Base-by-base conservation (phyloP, 92 coral and sea anemone genomes). In the Heteractis magnifica region DNA sequence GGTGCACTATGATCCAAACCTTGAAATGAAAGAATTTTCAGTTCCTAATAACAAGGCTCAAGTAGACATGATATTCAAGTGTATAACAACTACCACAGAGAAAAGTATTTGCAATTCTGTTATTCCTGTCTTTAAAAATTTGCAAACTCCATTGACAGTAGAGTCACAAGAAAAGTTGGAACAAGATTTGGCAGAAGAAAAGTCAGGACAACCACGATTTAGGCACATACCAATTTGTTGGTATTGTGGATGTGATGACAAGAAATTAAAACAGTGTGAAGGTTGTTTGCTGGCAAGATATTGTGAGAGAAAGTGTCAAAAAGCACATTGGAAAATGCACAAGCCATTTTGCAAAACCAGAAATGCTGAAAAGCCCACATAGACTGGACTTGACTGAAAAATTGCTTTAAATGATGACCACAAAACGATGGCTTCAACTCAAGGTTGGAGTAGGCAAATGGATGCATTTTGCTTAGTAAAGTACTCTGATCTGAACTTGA, bases 211-310 rank as follows among this genome's bases (percentile, higher is more conserved):
- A 26, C 73, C 49, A n/a, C 73, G 23, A 41, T 20, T 5, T 68
- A 26, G 20, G 23, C 44, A 23, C 49, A 10, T 26, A 8, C 73
- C 73, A 20, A 68, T 68, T 23, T 68, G 73, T 26, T 68, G 73
- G 73, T 68, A 68, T 14, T 68, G 73, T 68, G 73, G 73, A 23
- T 21, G 4, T 10, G 15, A 14, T 10, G 48, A 9, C 6, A 68
- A 68, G 73, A 68, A 68, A 26, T 68, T 68, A 11, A 68, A 68
- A 23, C 73, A 68, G 73, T 68, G 73, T 68, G 73, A 68, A 68
- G 73, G 73, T 23, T 68, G 73, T 26, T 68, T 68, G 49, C 48
- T 68, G 12, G 73, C 73, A 68, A 68, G 73, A 48, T 68, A 68
- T 26, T 68, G 73, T 68, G 73, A 68, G 18, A 68, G 73, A 68